A percentile compares a stretch with the other conserved stretches of the same genome.
Evolutionary conservation across 2,113 vertebrate species (phyloP).

Genomic region (Perca fluviatilis): DNA sequence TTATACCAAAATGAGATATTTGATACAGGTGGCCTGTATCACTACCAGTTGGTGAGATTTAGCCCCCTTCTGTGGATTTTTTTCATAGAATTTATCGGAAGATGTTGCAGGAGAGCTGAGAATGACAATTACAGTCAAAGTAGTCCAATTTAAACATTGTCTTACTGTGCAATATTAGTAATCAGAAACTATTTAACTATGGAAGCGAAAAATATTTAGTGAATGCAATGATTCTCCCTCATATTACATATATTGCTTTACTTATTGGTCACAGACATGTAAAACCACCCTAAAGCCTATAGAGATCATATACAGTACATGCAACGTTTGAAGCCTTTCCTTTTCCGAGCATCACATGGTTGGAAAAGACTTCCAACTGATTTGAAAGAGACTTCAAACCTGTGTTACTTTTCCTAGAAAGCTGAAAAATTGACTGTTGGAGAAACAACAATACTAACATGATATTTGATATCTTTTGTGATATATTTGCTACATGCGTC

Average conservation of each 20-base stretch:
- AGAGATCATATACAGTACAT: background rate
- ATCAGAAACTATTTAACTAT: background rate
- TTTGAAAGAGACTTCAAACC: background rate
- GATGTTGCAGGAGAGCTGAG: background rate
- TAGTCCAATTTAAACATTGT: background rate
- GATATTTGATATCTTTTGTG: background rate
- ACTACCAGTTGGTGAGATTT: background rate
- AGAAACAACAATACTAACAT: background rate
- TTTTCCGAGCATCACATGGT: background rate
- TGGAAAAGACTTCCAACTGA: background rate
- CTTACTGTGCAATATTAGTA: background rate
- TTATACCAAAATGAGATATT: background rate
- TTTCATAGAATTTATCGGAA: background rate
- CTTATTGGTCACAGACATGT: background rate
- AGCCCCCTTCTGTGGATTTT: constrained; percentile 2
- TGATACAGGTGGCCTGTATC: background rate
- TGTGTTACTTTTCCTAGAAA: background rate
- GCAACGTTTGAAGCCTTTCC: background rate
- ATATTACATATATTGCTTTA: background rate
- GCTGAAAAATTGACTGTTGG: background rate
- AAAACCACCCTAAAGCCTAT: background rate
- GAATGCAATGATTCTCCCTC: background rate
- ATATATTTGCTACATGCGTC: background rate
- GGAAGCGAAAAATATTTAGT: too few relatives aligned
- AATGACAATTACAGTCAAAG: background rate